A percentile compares a stretch with the other conserved stretches of the same genome.
These are phyloP conservation scores for Aricia agestis DNA, from an alignment of 1,140 invertebrate species.

Conservation along the genomic window DNA sequence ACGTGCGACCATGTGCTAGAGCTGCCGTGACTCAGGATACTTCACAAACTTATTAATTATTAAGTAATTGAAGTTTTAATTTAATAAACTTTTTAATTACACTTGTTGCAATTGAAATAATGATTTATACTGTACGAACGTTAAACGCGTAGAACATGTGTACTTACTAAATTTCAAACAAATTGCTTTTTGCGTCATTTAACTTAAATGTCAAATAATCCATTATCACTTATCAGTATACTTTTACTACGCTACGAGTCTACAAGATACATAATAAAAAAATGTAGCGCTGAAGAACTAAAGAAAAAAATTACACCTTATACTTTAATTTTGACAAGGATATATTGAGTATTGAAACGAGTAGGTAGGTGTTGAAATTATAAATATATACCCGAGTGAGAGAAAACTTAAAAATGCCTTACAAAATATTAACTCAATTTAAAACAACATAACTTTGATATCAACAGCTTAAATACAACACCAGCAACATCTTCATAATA, in stretches of 20 bases:
- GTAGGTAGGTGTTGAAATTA: not conserved
- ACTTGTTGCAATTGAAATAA: not conserved
- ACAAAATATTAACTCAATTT: constrained; percentile 3
- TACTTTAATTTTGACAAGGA: too few species aligned
- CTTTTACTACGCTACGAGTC: too few species aligned
- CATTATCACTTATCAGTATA: not conserved
- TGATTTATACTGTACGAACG: not conserved
- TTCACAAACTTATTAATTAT: not conserved
- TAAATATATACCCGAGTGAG: not conserved
- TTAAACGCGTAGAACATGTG: not conserved
- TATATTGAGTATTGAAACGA: not conserved
- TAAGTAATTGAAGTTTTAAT: not conserved
- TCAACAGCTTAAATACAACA: not conserved
- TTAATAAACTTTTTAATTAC: not conserved
- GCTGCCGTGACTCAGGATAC: not conserved
- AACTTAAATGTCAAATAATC: not conserved
- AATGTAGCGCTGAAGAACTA: too few species aligned
- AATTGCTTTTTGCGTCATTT: not conserved
- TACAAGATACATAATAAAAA: too few species aligned
- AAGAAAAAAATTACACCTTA: too few species aligned
- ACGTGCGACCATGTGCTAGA: constrained; percentile 17
- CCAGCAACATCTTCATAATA: not conserved
- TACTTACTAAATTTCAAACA: not conserved
- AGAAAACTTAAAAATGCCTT: not conserved
- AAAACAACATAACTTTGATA: not conserved